Evolutionary conservation across 1,140 invertebrate genomes (phyloP).

Genomic region (Chelonus insularis): DNA sequence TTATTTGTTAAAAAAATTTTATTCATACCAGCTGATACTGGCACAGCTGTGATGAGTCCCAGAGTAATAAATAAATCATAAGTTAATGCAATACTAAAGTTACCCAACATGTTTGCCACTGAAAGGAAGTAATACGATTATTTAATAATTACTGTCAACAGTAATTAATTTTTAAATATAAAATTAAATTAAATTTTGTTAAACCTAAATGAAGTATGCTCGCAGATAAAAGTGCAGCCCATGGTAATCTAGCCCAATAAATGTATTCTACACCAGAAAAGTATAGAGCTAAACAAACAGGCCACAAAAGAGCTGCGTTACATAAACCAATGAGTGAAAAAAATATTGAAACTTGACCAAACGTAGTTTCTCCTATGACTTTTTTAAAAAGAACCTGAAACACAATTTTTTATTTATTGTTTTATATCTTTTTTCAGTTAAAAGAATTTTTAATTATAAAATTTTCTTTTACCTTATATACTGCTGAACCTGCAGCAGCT

Average conservation of each 20-base stretch:
- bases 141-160: not conserved
- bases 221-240: constrained; percentile 76
- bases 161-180: too few species aligned
- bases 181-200: too few species aligned
- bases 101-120: constrained; percentile 89
- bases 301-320: constrained; percentile 84
- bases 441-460: not conserved
- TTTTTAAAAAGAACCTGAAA: constrained; percentile 84
- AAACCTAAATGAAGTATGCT: constrained; percentile 74
- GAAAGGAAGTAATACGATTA: constrained; percentile 52
- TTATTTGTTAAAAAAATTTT: not conserved
- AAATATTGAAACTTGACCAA: constrained; percentile 84
- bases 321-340: constrained; percentile 84
- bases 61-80: constrained; percentile 92
- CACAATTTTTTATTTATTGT: constrained; percentile 1
- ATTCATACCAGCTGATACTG: constrained; percentile 81
- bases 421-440: constrained; percentile 3
- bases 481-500: constrained; percentile 85
- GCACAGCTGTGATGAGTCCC: constrained; percentile 87
- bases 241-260: constrained; percentile 76
- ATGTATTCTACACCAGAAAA: constrained; percentile 82
- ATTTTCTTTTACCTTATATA: constrained; percentile 88
- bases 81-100: constrained; percentile 87
- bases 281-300: constrained; percentile 79
- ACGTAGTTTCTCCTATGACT: constrained; percentile 86